These are phyloP conservation scores for Volucella bombylans DNA, from an alignment of 2,888 invertebrate genomes.

Conservation along the genomic window DNA sequence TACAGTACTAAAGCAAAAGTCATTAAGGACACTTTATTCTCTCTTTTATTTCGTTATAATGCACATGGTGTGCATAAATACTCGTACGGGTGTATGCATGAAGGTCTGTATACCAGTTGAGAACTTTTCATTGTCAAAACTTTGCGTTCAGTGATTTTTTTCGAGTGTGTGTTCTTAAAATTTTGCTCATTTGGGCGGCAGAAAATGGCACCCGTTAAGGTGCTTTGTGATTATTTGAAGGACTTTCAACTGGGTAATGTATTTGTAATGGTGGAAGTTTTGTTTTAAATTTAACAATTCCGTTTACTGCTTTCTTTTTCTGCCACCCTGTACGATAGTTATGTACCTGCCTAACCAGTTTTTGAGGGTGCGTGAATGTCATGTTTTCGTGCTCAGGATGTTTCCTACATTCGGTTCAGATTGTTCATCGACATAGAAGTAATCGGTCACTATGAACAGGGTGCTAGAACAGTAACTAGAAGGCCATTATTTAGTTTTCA, in stretches of 20 bases:
- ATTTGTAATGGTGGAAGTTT: conserved; percentile 30
- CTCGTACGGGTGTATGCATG: neutral
- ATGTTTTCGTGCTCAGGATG: too few species aligned
- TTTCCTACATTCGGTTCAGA: too few species aligned
- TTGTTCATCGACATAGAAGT: too few species aligned
- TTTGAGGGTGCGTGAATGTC: too few species aligned
- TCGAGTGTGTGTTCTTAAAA: conserved; percentile 1
- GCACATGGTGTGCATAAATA: conserved; percentile 48
- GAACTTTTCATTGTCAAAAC: conserved; percentile 61
- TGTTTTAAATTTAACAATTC: conserved; percentile 11
- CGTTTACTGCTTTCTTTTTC: neutral
- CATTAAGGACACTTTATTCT: conserved; percentile 72
- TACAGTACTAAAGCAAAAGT: conserved; percentile 65
- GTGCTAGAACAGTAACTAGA: too few species aligned
- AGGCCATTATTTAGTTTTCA: too few species aligned
- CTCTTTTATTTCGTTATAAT: conserved; percentile 64
- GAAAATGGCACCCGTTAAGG: neutral
- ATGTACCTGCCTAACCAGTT: too few species aligned
- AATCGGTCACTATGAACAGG: too few species aligned
- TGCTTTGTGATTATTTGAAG: conserved; percentile 24
- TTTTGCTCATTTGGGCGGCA: conserved; percentile 46
- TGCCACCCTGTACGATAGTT: too few species aligned
- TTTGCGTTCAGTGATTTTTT: conserved; percentile 16
- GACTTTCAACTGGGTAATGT: conserved; percentile 35
- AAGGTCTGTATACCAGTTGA: conserved; percentile 38